Evolutionary conservation across 2,797 vertebrate species (phyloP).

Genomic region (Rhadinocentrus ornatus): DNA sequence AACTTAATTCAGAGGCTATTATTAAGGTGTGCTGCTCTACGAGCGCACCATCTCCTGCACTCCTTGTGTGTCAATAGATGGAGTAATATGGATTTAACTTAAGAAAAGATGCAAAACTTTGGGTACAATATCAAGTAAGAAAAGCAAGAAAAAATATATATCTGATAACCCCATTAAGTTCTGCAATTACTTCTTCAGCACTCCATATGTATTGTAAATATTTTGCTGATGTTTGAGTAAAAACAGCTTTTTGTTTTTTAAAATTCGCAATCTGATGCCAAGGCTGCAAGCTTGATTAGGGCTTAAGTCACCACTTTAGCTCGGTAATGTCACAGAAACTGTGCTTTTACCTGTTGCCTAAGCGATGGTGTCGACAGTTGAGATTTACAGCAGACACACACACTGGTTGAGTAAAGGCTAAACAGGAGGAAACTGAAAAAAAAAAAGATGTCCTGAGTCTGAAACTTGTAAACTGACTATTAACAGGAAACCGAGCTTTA

Average conservation of each 20-base stretch:
- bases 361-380: neutral
- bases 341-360: neutral
- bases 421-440: neutral
- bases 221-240: too few relatives aligned
- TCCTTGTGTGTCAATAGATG: neutral
- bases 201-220: too few relatives aligned
- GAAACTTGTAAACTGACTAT: neutral
- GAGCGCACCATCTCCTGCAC: too few relatives aligned
- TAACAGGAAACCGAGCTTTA: constrained; percentile 1
- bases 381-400: neutral
- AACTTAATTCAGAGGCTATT: too few relatives aligned
- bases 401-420: neutral
- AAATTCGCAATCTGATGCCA: neutral
- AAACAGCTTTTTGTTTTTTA: neutral
- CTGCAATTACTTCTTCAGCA: neutral
- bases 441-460: neutral
- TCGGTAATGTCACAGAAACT: neutral
- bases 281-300: neutral
- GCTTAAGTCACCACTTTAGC: neutral
- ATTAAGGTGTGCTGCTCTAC: too few relatives aligned
- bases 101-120: neutral
- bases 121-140: neutral
- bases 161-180: neutral
- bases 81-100: neutral
- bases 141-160: neutral